Evolutionary conservation across 2,797 vertebrate genomes (phyloP).

Genomic region (Anguilla marmorata): DNA sequence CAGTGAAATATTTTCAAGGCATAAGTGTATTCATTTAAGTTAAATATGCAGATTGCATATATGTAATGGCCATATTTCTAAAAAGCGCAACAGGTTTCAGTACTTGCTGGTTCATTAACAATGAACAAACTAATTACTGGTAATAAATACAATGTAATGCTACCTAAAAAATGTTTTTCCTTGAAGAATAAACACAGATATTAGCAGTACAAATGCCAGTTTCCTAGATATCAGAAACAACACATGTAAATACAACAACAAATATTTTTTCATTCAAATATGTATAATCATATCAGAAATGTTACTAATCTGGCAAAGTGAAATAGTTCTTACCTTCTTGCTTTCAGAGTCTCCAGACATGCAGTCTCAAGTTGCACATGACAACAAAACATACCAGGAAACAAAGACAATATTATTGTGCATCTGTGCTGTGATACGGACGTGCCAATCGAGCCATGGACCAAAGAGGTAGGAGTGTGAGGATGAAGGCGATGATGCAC

Average conservation of each 20-base stretch:
- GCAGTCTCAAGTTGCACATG: slow-evolving; percentile 54
- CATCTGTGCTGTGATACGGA: slow-evolving; percentile 44
- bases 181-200: background rate
- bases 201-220: background rate
- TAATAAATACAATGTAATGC: background rate
- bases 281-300: background rate
- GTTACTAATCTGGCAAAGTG: background rate
- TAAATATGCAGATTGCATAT: background rate
- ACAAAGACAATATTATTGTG: slow-evolving; percentile 65
- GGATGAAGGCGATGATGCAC: slow-evolving; percentile 59
- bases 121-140: background rate
- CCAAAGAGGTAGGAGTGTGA: slow-evolving; percentile 59
- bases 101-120: background rate
- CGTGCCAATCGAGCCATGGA: slow-evolving; percentile 51
- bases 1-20: background rate
- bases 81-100: background rate
- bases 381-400: slow-evolving; percentile 45
- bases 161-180: background rate
- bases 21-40: background rate
- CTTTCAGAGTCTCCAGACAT: slow-evolving; percentile 28
- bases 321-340: background rate
- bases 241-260: background rate
- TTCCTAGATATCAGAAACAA: background rate
- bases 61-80: background rate
- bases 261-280: background rate